Percentiles rank a stretch among this genome's conserved stretches.
Evolutionary conservation across 2,888 invertebrate genomes (phyloP).

Genomic region (Galeopsomyia nigrocyanea): DNA sequence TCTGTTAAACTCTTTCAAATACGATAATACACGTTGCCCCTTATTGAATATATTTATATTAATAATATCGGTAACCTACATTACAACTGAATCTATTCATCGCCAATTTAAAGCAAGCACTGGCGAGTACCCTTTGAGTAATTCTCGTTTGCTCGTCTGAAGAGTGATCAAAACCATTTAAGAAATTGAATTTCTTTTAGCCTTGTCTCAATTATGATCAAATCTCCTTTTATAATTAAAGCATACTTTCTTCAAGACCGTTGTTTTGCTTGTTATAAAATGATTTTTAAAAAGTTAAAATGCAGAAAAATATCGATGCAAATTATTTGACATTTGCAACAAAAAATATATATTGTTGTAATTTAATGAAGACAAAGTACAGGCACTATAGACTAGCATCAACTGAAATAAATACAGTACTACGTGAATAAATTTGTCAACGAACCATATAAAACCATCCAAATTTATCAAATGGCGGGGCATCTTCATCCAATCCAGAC

Average conservation of each 20-base stretch:
- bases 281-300: no score
- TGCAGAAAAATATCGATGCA: no score
- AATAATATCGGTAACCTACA: constrained; percentile 56
- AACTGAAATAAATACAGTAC: no score
- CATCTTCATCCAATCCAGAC: constrained; percentile 69
- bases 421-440: not conserved
- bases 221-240: constrained; percentile 31
- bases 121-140: constrained; percentile 22
- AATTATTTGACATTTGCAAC: no score
- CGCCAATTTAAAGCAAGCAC: constrained; percentile 55
- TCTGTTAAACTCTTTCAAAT: constrained; percentile 31
- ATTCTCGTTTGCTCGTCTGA: constrained; percentile 36
- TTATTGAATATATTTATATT: constrained; percentile 58
- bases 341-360: no score
- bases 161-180: constrained; percentile 43
- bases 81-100: constrained; percentile 58
- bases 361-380: no score
- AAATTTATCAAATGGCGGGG: constrained; percentile 80
- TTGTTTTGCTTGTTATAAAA: no score
- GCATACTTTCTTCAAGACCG: constrained; percentile 26
- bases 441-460: constrained; percentile 85
- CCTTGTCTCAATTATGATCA: constrained; percentile 9
- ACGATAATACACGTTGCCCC: constrained; percentile 58
- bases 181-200: constrained; percentile 20
- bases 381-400: no score